These are phyloP conservation scores for Chloroceryle amazona DNA, from an alignment of 2,797 vertebrate genomes.

Conservation along the genomic window DNA sequence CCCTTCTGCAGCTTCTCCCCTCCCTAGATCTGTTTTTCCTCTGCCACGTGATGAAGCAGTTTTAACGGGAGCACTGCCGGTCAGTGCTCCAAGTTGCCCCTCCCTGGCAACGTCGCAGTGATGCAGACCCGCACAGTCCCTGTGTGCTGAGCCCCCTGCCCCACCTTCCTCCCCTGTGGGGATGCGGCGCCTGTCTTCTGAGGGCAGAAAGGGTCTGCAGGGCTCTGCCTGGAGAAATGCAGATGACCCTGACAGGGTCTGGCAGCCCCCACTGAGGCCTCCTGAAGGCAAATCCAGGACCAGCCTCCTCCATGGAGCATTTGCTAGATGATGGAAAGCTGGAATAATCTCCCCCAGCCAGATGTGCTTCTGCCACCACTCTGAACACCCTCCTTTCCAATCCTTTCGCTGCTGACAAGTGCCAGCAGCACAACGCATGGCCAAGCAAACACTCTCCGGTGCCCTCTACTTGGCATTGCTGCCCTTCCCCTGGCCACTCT, in stretches of 20 bases:
- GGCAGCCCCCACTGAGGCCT: background rate
- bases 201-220: background rate
- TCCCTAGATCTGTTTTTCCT: background rate
- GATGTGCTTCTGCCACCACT: background rate
- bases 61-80: background rate
- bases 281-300: background rate
- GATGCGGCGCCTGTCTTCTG: accelerated
- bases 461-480: background rate
- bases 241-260: background rate
- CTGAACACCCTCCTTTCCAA: background rate
- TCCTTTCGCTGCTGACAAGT: background rate
- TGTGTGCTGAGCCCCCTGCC: background rate
- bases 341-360: accelerated
- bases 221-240: background rate
- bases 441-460: background rate
- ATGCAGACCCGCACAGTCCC: accelerated
- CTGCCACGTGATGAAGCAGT: accelerated
- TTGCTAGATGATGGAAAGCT: background rate
- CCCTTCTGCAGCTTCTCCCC: background rate
- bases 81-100: accelerated
- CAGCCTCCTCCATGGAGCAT: background rate
- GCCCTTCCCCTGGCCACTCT: background rate
- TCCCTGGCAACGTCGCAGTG: background rate
- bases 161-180: accelerated
- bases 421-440: background rate